Evolutionary conservation across 1,140 invertebrate genomes (phyloP).

Genomic region (Anastatus disparis): DNA sequence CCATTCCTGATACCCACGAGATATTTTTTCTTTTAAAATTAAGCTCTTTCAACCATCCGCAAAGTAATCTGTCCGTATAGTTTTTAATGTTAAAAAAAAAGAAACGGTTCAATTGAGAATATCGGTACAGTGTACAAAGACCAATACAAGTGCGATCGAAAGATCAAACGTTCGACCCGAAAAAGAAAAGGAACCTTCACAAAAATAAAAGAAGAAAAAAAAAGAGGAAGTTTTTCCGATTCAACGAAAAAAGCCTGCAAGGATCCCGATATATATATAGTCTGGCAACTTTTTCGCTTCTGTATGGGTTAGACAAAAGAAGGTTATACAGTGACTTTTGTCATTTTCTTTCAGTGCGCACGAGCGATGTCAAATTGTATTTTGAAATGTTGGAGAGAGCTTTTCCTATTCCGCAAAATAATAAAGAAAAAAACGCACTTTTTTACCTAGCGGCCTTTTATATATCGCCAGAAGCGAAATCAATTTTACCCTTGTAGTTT

Average conservation of each 20-base stretch:
- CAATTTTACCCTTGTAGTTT: no score
- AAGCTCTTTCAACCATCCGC: not conserved
- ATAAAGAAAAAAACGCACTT: no score
- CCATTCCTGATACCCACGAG: no score
- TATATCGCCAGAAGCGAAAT: no score
- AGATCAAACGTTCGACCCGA: constrained; percentile 14
- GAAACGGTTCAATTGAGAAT: not conserved
- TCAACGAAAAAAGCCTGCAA: constrained; percentile 5
- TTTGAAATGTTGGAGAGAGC: not conserved
- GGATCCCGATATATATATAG: constrained; percentile 7
- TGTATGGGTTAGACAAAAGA: not conserved
- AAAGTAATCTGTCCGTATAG: not conserved
- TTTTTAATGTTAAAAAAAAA: no score
- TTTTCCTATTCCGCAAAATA: not conserved
- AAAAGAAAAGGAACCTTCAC: no score
- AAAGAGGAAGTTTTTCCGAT: not conserved
- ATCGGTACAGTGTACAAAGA: not conserved
- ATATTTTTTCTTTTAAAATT: no score
- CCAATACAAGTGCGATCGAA: not conserved
- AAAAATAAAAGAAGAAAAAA: not conserved
- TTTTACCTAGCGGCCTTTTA: no score
- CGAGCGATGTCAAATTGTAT: not conserved
- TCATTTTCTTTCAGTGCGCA: not conserved
- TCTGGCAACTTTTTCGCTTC: not conserved
- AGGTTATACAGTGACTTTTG: not conserved